Conservation (phyloP, 2,797 vertebrate species). For the Acanthurus leucopareius region DNA sequence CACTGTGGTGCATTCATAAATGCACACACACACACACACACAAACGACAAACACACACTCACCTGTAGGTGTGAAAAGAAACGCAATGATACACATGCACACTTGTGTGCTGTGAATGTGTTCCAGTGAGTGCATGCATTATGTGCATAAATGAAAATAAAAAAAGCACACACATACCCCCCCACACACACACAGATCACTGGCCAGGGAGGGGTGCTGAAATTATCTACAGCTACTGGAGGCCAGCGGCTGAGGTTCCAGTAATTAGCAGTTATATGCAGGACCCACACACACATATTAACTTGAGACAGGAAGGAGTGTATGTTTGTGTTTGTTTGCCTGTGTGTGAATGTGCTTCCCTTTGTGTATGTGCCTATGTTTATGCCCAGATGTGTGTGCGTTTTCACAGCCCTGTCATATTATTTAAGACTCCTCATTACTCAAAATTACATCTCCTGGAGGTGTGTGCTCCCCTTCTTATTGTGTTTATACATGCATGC, state of each 20-base stretch:
- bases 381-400: neutral
- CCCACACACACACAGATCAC: constrained; percentile 16
- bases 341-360: neutral
- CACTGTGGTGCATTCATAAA: constrained; percentile 27
- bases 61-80: constrained; percentile 4
- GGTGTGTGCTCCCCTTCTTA: neutral
- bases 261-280: constrained; percentile 26
- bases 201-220: constrained; percentile 1
- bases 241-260: constrained; percentile 2
- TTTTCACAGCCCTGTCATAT: neutral
- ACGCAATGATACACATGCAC: neutral
- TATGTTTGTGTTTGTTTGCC: neutral
- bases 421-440: constrained; percentile 14
- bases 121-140: neutral
- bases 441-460: constrained; percentile 10
- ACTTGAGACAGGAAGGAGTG: neutral
- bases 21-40: constrained; percentile 7
- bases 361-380: neutral
- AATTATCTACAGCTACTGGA: constrained; percentile 28
- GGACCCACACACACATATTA: constrained; percentile 8
- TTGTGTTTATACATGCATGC: constrained; percentile 11
- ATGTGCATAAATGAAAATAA: neutral
- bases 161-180: constrained; percentile 4
- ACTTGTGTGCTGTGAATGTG: constrained; percentile 6
- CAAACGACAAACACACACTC: neutral